Evolutionary conservation across 1,140 invertebrate species (phyloP), one percentile per base, ranked within the genome.

Genomic region (Neodiprion fabricii): DNA sequence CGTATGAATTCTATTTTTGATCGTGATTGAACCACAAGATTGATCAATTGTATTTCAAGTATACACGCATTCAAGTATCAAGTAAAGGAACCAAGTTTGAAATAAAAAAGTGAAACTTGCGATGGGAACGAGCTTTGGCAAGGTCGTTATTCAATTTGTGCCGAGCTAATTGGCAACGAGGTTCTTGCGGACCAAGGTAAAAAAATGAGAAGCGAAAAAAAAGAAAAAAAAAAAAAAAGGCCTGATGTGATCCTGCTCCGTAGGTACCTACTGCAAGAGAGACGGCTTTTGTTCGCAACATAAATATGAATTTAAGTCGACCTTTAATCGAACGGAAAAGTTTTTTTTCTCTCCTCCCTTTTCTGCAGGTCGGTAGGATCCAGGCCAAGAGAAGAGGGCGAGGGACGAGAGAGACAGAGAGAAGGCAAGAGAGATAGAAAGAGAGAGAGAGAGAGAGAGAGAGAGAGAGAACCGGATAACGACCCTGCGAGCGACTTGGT

Each of bases 201-300:
- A 65, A 73, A 74, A 73, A 70, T 12, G 28, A n/a, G 9, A 70
- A 72, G 48, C 72, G 70, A 23, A 49, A 21, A 17, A 73, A 73
- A 47, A 40, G 0, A 40, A 40, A 40, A 40, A 5, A 40, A 40
- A 5, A 40, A 40, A 40, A 40, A 40, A 0, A 40, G 28, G 28
- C 4, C 28, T 40, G 5, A 40, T 40, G 28, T 40, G 28, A 40
- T 40, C 28, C 28, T 40, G 28, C 28, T 40, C 28, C 28, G 5
- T 40, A 40, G 28, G 28, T 40, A 40, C 5, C 28, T 40, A 40
- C 28, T 40, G 28, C 28, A 5, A 61, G 53, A 61, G 53, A 12
- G 1, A n/a, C 53, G 53, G 53, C n/a, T 61, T 17, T 61, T 61
- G 53, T 61, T 61, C 9, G 11, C 53, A 17, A 14, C 11, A 17